Base-by-base conservation (phyloP, 2,113 vertebrate genomes). In the Malurus alboscapulatus region DNA sequence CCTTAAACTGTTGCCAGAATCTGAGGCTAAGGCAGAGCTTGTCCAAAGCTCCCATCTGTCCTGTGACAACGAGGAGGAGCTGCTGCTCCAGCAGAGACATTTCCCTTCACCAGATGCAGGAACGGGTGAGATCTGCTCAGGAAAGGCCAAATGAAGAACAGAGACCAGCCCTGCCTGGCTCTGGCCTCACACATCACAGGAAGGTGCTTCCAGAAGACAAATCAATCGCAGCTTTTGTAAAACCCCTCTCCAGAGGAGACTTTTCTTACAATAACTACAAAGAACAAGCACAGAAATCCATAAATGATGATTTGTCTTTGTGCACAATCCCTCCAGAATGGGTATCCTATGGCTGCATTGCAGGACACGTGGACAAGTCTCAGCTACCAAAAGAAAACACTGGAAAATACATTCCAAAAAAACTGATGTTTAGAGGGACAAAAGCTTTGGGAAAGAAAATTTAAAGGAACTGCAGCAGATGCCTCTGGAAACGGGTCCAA, bases 41-140 rank as follows among this genome's bases (percentile, higher is more conserved):
- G 63, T 17, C 6, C 63, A 27, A 21, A 58, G 44, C 78, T 48
- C 44, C 77, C 63, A 26, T 27, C 19, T 3, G 2, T 21, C 12
- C n/a, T 17, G 62, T 13, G 51, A 11, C 19, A 25, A n/a, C 42
- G 48, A 36, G 58, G 53, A 71, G 66, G 72, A 71, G 57, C 66
- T 57, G 62, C n/a, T 15, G 48, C 19, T 53, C 62, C 19, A 9
- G 21, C 45, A 53, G 38, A 36, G 38, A 44, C 51, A 10, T 5
- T 20, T 74, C 50, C 53, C 29, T 44, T 50, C 20, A 1, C 2
- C 3, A 6, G 15, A 25, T 1, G 22, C 1, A 3, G 44, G 51
- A 22, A 11, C 21, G 26, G 50, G 22, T 6, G 59, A 45, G 57
- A 47, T 30, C 13, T 48, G 48, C 44, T 13, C 36, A 6, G 63